Conservation (phyloP, 2,113 vertebrate species). For the Heterochromis multidens region DNA sequence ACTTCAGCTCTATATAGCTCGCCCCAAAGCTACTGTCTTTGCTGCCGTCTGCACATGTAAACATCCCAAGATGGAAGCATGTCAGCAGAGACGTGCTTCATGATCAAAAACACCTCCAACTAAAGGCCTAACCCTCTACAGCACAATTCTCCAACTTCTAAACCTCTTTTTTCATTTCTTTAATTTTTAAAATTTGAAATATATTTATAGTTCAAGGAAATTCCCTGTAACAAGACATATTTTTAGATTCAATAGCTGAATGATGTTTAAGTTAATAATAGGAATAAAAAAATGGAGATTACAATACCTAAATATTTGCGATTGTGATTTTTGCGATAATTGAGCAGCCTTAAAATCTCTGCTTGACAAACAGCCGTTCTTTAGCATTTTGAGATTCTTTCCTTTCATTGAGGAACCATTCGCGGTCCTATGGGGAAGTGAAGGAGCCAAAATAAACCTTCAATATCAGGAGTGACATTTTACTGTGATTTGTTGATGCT, state of each 20-base stretch:
- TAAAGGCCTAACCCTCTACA: background rate
- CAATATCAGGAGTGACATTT: background rate
- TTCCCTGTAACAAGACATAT: background rate
- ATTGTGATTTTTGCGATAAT: background rate
- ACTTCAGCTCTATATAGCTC: background rate
- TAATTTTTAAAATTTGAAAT: background rate
- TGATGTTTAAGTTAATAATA: background rate
- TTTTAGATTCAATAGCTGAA: background rate
- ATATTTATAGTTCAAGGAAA: background rate
- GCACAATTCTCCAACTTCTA: background rate
- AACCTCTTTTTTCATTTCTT: background rate
- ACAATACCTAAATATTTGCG: background rate
- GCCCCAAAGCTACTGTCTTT: background rate
- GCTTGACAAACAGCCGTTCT: background rate
- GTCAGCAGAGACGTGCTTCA: background rate
- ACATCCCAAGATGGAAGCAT: accelerated
- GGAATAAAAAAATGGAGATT: background rate
- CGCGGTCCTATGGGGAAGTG: background rate
- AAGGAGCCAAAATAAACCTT: background rate
- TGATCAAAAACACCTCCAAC: background rate
- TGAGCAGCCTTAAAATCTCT: background rate
- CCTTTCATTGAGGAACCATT: background rate
- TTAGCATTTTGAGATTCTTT: background rate
- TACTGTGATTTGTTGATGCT: background rate
- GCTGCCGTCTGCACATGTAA: background rate